phyloP scores from a whole-genome alignment of 2,797 vertebrate species.

The Enteromius paludinosus region DNA sequence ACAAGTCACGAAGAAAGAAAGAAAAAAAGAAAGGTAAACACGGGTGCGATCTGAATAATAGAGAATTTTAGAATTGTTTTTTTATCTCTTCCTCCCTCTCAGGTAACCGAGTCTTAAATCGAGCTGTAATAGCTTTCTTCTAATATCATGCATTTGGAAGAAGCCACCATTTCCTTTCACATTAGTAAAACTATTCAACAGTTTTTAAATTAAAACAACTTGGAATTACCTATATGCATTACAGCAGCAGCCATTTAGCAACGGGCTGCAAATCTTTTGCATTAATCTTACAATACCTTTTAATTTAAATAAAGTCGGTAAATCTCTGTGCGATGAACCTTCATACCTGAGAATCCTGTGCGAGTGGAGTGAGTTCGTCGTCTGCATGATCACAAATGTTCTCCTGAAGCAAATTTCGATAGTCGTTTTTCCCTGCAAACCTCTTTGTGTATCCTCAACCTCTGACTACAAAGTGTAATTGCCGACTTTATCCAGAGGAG shows the following conservation, averaged over 20 bases:
- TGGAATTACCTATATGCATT: neutral
- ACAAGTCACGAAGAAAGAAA: neutral
- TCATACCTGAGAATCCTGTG: conserved; percentile 37
- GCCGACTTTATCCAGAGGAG: conserved; percentile 74
- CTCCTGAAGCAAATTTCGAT: neutral
- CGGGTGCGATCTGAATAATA: too few relatives aligned
- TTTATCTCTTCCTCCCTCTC: neutral
- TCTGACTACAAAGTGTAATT: conserved; percentile 64
- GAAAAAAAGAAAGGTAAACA: neutral
- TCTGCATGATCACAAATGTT: conserved; percentile 5
- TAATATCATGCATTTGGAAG: neutral
- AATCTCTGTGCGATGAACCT: neutral
- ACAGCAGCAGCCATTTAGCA: neutral
- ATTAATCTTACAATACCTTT: neutral
- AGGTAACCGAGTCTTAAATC: neutral
- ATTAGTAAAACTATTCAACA: neutral
- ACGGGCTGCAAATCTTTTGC: neutral
- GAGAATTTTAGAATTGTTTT: neutral
- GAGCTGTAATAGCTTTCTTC: neutral
- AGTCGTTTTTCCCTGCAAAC: conserved; percentile 1
- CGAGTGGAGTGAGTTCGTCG: conserved; percentile 18
- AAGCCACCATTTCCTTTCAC: neutral
- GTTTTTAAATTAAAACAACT: neutral
- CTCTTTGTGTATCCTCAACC: neutral
- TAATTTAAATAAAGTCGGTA: neutral